These are phyloP conservation scores for Leiothrix lutea DNA, from an alignment of 2,113 vertebrate species.

Conservation along the genomic window DNA sequence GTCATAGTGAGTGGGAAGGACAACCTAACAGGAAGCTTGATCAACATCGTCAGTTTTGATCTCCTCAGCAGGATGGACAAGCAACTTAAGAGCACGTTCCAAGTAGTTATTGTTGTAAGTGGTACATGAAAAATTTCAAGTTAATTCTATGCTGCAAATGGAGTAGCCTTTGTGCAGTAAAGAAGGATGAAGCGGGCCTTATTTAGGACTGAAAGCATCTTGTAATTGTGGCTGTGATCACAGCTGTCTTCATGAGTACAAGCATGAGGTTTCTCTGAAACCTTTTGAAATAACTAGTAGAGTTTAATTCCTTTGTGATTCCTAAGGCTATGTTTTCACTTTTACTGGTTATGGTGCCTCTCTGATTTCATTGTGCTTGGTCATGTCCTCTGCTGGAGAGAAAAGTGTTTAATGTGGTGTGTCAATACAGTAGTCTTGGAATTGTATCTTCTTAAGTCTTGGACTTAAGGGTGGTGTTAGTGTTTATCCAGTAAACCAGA, in stretches of 20 bases:
- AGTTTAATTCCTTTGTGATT: neutral
- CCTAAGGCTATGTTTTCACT: neutral
- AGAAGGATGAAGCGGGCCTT: neutral
- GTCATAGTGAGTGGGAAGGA: constrained; percentile 89
- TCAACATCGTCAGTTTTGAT: constrained; percentile 96
- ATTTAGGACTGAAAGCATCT: neutral
- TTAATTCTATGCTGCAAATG: neutral
- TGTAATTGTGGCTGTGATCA: neutral
- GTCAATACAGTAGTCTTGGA: neutral
- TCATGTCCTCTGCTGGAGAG: neutral
- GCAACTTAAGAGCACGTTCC: constrained; percentile 80
- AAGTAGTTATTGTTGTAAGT: constrained; percentile 93
- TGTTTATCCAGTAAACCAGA: neutral
- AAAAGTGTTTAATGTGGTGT: neutral
- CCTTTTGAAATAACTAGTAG: neutral
- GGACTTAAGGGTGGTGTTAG: neutral
- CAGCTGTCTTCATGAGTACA: neutral
- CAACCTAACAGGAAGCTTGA: constrained; percentile 75
- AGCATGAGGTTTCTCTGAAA: neutral
- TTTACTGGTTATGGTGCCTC: neutral
- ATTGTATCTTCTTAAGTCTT: neutral
- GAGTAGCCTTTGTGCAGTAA: neutral
- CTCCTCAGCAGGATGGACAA: constrained; percentile 91
- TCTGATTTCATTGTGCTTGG: neutral
- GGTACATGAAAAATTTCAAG: neutral